Evolutionary conservation across 2,113 vertebrate species (phyloP), one percentile per base, ranked within the genome.

Genomic region (Pangasianodon gigas): DNA sequence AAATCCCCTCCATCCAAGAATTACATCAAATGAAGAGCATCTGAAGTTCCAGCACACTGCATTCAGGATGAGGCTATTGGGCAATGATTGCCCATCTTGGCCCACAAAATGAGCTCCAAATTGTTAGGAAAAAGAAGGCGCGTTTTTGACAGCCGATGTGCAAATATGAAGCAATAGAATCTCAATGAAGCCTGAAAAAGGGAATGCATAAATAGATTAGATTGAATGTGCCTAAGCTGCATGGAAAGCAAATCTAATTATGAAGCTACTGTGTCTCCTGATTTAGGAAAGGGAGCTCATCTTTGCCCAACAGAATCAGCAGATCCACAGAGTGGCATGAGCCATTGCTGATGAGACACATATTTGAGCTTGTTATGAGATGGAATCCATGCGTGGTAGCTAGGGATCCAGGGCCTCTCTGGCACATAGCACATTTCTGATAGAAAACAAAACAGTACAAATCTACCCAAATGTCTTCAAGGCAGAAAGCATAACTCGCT

Each of bases 171-270:
- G 93, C 93, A 94, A 95, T 95, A 93, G 95, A 95, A 96, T 96
- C 95, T 95, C 95, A 96, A 95, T 95, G 94, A 96, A 94, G 95
- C 94, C 93, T 95, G 95, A 95, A 95, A 94, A 93, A 93, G 91
- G 90, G 93, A 95, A 95, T 94, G 95, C 93, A 95, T 95, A 95
- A 96, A 95, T 95, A 96, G 95, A 95, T 96, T 95, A 95, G 94
- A 95, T 93, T 93, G 95, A 96, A 94, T 93, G 93, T 92, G 93
- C 94, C 90, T 92, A 92, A 86, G 92, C 93, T 93, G 93, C 94
- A 95, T 93, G 93, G 92, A 95, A 94, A 95, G 94, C 94, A 95
- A 95, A 96, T 96, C 94, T 95, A 95, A 96, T 96, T 96, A 95
- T 92, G 94, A 95, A 90, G 92, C 90, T 90, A 91, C 92, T 92